Evolutionary conservation across 2,888 invertebrate genomes (phyloP).

Genomic region (Habrosyne pyritoides): DNA sequence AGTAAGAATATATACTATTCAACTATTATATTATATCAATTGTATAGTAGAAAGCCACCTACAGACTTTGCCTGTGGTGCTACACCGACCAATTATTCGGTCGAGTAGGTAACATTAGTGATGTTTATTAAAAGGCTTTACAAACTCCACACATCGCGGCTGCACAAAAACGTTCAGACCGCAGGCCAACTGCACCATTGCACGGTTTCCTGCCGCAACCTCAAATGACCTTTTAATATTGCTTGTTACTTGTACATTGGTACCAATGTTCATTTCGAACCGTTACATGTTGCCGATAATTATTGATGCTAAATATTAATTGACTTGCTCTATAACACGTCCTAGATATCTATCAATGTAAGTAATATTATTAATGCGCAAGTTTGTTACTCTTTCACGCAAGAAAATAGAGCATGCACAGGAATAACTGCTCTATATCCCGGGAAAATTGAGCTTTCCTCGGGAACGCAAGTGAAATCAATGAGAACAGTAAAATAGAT

Average conservation of each 20-base stretch:
- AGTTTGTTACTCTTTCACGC: background rate
- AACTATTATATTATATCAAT: no score
- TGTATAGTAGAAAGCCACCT: no score
- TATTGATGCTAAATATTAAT: slow-evolving; percentile 35
- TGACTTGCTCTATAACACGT: slow-evolving; percentile 27
- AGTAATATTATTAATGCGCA: background rate
- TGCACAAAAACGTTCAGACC: slow-evolving; percentile 64
- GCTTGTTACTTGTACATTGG: slow-evolving; percentile 40
- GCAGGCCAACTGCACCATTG: slow-evolving; percentile 60
- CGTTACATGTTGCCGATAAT: slow-evolving; percentile 51
- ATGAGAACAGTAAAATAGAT: no score
- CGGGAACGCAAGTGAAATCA: no score
- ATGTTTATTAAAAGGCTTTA: slow-evolving; percentile 3
- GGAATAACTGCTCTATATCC: no score
- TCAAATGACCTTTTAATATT: slow-evolving; percentile 74
- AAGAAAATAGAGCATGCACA: no score
- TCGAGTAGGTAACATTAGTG: background rate
- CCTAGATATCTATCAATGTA: background rate
- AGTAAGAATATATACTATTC: no score
- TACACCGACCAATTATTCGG: background rate
- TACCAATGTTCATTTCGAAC: slow-evolving; percentile 63
- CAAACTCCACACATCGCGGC: slow-evolving; percentile 44
- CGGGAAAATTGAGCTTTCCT: no score
- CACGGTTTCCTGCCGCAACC: slow-evolving; percentile 71
- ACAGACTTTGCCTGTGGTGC: background rate